These are phyloP conservation scores for Folsomia manolachei DNA, from an alignment of 2,888 invertebrate genomes.

Conservation along the genomic window DNA sequence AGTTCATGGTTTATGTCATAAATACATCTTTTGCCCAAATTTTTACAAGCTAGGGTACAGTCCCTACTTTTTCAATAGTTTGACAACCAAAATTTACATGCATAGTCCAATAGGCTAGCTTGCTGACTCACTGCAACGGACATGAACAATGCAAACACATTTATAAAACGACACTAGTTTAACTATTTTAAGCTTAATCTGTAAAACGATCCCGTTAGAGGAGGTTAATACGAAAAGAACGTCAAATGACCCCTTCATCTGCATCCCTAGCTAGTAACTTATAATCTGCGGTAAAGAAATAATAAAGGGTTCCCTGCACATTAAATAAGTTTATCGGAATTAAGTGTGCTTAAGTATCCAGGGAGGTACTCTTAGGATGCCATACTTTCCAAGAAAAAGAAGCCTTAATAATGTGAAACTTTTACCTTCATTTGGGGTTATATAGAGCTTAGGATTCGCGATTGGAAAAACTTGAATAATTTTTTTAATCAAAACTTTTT, in stretches of 20 bases:
- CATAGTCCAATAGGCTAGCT: too few relatives aligned
- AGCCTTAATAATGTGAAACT: slow-evolving; percentile 7
- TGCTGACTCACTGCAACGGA: too few relatives aligned
- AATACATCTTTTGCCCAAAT: too few relatives aligned
- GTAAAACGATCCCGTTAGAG: too few relatives aligned
- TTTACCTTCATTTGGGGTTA: slow-evolving; percentile 17
- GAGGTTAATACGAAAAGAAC: too few relatives aligned
- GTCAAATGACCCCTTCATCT: slow-evolving; percentile 15
- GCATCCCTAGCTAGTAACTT: slow-evolving; percentile 14
- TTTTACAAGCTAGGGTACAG: too few relatives aligned
- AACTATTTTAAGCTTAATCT: too few relatives aligned
- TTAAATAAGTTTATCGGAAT: slow-evolving; percentile 16
- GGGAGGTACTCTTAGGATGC: not conserved
- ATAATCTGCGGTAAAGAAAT: slow-evolving; percentile 6
- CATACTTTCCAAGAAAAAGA: not conserved
- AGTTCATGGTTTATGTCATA: too few relatives aligned
- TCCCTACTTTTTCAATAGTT: too few relatives aligned
- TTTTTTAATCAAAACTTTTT: slow-evolving; percentile 20
- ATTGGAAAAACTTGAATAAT: slow-evolving; percentile 24
- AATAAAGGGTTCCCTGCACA: slow-evolving; percentile 3
- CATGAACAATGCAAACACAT: too few relatives aligned
- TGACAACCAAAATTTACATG: too few relatives aligned
- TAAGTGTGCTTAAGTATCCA: slow-evolving; percentile 10
- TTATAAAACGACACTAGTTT: too few relatives aligned
- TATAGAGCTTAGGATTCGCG: slow-evolving; percentile 4